A percentile compares a stretch with the other conserved stretches of the same genome.
Evolutionary conservation across 2,888 invertebrate genomes (phyloP).

Genomic region (Leucophenga montana): DNA sequence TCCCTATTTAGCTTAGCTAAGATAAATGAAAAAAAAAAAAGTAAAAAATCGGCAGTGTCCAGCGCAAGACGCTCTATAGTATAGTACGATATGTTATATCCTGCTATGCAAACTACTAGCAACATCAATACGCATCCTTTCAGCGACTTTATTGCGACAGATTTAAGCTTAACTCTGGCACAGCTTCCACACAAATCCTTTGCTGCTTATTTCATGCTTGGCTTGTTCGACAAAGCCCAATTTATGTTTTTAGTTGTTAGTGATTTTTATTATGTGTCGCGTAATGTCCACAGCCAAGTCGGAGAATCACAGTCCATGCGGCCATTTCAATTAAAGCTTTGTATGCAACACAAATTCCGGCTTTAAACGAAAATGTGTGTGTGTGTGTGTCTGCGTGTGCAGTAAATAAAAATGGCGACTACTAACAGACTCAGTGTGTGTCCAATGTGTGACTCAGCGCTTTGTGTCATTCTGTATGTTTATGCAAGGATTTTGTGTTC

Average conservation of each 20-base stretch:
- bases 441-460: background rate
- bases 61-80: no score
- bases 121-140: background rate
- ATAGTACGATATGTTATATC: background rate
- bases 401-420: conserved; percentile 20
- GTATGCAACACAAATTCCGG: conserved; percentile 54
- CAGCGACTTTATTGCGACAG: background rate
- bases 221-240: conserved; percentile 51
- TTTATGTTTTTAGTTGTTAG: conserved; percentile 61
- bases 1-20: no score
- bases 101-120: background rate
- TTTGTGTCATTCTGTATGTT: background rate
- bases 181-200: background rate
- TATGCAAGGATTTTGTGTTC: conserved; percentile 20
- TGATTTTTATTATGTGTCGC: conserved; percentile 64
- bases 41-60: no score
- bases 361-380: conserved; percentile 55
- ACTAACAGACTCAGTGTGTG: background rate
- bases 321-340: conserved; percentile 2
- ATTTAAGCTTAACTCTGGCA: background rate
- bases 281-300: background rate
- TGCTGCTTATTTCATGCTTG: conserved; percentile 5
- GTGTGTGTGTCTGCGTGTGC: background rate
- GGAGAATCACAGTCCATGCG: background rate
- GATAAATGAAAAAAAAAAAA: no score